These are phyloP conservation scores for Carettochelys insculpta DNA, from an alignment of 2,113 vertebrate genomes.

Conservation along the genomic window DNA sequence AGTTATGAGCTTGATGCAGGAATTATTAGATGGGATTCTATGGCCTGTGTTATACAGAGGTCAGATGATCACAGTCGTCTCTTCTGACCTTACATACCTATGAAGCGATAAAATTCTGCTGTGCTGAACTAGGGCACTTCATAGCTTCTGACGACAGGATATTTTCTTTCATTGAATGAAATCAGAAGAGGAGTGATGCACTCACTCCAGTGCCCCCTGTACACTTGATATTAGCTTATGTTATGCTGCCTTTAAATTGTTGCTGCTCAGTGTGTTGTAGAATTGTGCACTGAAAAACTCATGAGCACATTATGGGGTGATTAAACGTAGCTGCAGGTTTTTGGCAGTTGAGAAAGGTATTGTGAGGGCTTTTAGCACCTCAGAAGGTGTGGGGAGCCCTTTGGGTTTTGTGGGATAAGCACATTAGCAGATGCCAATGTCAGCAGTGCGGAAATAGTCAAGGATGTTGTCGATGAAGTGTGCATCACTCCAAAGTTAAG, in stretches of 20 bases:
- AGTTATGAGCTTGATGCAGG: not conserved
- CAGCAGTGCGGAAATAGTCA: slow-evolving; percentile 40
- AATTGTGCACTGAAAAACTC: slow-evolving; percentile 20
- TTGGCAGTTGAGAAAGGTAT: slow-evolving; percentile 61
- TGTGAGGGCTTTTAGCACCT: slow-evolving; percentile 59
- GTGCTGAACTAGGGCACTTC: slow-evolving; percentile 29
- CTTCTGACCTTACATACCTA: slow-evolving; percentile 41
- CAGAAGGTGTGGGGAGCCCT: not conserved
- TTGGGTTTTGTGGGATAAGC: slow-evolving; percentile 44
- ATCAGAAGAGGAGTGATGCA: slow-evolving; percentile 18
- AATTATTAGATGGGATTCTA: not conserved
- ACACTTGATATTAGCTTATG: slow-evolving; percentile 38
- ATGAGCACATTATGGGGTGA: slow-evolving; percentile 48
- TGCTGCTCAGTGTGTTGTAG: slow-evolving; percentile 13
- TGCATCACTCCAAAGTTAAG: slow-evolving; percentile 55
- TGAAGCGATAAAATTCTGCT: slow-evolving; percentile 40
- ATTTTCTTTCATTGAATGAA: slow-evolving; percentile 45
- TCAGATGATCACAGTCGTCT: slow-evolving; percentile 18
- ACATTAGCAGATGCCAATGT: slow-evolving; percentile 55
- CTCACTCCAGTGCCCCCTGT: not conserved
- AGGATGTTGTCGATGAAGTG: slow-evolving; percentile 31
- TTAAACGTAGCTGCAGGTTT: slow-evolving; percentile 59
- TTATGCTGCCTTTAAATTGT: slow-evolving; percentile 37
- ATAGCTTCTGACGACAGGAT: slow-evolving; percentile 33
- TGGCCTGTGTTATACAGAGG: not conserved